These are phyloP conservation scores for Plagodis dolabraria DNA, from an alignment of 2,888 invertebrate species.

Conservation along the genomic window DNA sequence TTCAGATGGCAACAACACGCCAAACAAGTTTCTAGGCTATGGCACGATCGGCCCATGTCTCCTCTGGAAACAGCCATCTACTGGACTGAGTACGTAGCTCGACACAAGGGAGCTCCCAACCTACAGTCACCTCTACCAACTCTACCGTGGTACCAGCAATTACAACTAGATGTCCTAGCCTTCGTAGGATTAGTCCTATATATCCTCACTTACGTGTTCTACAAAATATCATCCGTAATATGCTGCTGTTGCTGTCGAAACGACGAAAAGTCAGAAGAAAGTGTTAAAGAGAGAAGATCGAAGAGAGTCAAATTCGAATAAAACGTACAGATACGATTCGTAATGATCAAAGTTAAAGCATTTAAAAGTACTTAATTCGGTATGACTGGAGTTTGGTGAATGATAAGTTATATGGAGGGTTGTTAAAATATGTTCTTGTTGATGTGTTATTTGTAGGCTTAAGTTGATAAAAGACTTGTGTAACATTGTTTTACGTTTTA, in stretches of 20 bases:
- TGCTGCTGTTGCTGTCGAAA: conserved; percentile 69
- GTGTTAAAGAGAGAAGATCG: conserved; percentile 57
- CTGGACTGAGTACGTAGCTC: conserved; percentile 84
- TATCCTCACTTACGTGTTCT: conserved; percentile 60
- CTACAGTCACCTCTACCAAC: conserved; percentile 64
- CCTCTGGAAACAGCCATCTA: conserved; percentile 84
- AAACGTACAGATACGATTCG: conserved; percentile 20
- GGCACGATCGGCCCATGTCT: conserved; percentile 81
- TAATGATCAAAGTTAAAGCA: conserved; percentile 10
- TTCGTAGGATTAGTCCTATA: conserved; percentile 66
- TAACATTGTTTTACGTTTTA: too few relatives aligned
- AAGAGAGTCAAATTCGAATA: conserved; percentile 79
- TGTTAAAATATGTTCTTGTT: conserved; percentile 6
- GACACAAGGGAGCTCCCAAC: conserved; percentile 73
- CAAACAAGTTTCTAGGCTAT: conserved; percentile 72
- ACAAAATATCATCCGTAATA: conserved; percentile 63
- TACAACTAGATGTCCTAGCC: conserved; percentile 72
- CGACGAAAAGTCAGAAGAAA: conserved; percentile 44
- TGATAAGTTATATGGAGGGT: conserved; percentile 8
- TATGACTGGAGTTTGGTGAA: conserved; percentile 7
- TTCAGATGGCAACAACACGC: conserved; percentile 72
- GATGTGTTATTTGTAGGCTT: conserved; percentile 1
- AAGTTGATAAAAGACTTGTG: background rate
- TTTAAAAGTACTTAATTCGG: conserved; percentile 24
- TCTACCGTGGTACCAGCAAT: conserved; percentile 68